Percentiles rank a stretch among this genome's conserved stretches.
phyloP scores from a whole-genome alignment of 2,888 invertebrate genomes.

The Sesia bembeciformis region DNA sequence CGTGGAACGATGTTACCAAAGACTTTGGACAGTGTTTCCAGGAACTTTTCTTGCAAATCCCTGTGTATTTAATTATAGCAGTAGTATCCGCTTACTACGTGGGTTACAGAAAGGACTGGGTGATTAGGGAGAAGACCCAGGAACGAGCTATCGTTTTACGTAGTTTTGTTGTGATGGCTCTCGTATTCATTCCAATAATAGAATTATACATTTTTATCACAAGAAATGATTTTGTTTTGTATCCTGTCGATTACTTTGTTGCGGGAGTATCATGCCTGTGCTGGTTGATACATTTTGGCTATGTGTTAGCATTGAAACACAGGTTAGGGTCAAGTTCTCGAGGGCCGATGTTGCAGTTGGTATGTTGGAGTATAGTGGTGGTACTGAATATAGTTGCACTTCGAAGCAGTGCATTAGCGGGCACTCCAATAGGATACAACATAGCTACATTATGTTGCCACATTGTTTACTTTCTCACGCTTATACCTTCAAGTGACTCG shows the following conservation, averaged over 20 bases:
- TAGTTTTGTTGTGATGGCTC: conserved; percentile 74
- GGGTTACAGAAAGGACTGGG: conserved; percentile 78
- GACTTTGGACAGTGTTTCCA: conserved; percentile 92
- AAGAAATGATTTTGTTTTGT: conserved; percentile 55
- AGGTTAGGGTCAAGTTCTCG: conserved; percentile 79
- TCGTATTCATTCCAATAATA: conserved; percentile 80
- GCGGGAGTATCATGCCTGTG: conserved; percentile 81
- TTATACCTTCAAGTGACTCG: conserved; percentile 77
- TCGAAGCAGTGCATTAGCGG: conserved; percentile 75
- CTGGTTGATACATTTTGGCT: conserved; percentile 89
- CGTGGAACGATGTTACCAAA: conserved; percentile 80
- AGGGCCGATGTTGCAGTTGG: conserved; percentile 80
- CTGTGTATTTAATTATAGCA: conserved; percentile 82
- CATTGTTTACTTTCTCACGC: conserved; percentile 78
- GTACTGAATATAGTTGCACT: conserved; percentile 80
- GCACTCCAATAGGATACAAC: conserved; percentile 73
- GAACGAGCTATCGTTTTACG: conserved; percentile 78
- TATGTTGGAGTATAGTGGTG: conserved; percentile 80
- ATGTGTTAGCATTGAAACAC: conserved; percentile 79
- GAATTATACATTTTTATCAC: conserved; percentile 79
- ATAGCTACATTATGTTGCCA: conserved; percentile 78
- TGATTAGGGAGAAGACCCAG: conserved; percentile 77
- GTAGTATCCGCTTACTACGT: conserved; percentile 87
- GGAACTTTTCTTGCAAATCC: conserved; percentile 85
- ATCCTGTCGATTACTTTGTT: conserved; percentile 81